Conservation (phyloP, 2,113 vertebrate genomes). For the Prunella himalayana region DNA sequence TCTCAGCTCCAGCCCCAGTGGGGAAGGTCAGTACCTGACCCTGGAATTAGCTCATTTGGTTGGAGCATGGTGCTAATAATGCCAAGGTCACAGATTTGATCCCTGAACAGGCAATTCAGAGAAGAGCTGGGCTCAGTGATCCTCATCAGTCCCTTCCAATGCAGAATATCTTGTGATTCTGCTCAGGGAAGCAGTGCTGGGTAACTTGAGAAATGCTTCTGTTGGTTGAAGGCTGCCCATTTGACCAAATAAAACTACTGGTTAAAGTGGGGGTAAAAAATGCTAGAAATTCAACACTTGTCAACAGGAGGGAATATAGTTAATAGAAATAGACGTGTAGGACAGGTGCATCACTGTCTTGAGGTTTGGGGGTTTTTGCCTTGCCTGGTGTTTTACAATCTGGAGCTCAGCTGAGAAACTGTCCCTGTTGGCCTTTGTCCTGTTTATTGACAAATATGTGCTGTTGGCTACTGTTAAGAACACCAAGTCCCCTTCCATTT, state of each 20-base stretch:
- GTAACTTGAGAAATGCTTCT: not conserved
- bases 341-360: not conserved
- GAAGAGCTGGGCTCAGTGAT: not conserved
- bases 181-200: not conserved
- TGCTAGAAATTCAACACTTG: not conserved
- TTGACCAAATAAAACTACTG: not conserved
- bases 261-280: fast-evolving
- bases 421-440: not conserved
- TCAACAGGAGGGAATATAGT: not conserved
- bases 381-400: not conserved
- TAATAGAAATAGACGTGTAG: not conserved
- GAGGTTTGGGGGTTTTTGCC: not conserved
- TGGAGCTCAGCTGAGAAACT: not conserved
- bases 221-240: not conserved
- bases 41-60: not conserved
- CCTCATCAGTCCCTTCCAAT: not conserved
- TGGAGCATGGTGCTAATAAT: not conserved
- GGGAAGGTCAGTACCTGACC: not conserved
- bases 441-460: not conserved
- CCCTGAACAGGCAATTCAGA: not conserved
- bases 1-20: not conserved
- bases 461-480: not conserved
- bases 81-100: not conserved
- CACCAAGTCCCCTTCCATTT: not conserved
- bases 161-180: not conserved